Base-by-base conservation (phyloP, 2,113 vertebrate genomes). In the Nibea coibor region DNA sequence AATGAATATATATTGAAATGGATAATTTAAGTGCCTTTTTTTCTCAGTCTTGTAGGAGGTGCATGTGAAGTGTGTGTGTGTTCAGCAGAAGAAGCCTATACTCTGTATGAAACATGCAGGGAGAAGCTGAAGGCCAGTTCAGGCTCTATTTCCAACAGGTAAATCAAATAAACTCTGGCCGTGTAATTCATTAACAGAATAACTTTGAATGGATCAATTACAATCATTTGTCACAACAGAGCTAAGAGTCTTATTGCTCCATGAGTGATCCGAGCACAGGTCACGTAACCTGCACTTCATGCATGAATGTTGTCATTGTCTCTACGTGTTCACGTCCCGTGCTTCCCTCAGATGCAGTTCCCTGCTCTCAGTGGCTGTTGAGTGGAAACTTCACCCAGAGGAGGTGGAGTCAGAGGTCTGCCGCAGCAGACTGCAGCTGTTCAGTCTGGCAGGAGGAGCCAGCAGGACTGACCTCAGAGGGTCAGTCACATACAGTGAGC, bases 361-460 rank as follows among this genome's bases (percentile, higher is more conserved):
- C 70, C 80, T 96, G 67, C 96, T 96, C 84, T 94, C 89, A 0
- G 87, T 97, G 64, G 86, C 89, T 0, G 2, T 95, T 78, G 95
- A 96, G 88, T 63, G n/a, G 70, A 79, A 85, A 78, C 89, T 93
- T 86, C 65, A 75, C 3, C 82, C 57, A 0, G 75, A 88, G 42
- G 70, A 89, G 64, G 71, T 5, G 67, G 83, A 88, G 74, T 80
- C 75, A 4, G 82, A 87, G 81, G 6, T 64, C 15, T 92, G 43
- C 61, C 72, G 88, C 80, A 90, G 95, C 0, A 88, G 84, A 35
- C 83, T 96, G 84, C 94, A 93, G 92, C 89, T 97, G 80, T 94
- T 96, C 89, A 83, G 81, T 16, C 85, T 94, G 54, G 83, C 88
- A 75, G 94, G 94, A 2, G 87, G 91, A 70, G 86, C 91, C 74